Percentiles rank a stretch among this genome's conserved stretches.
Conservation (phyloP, 2,888 invertebrate genomes). For the Scelioninae gen. 2 region DNA sequence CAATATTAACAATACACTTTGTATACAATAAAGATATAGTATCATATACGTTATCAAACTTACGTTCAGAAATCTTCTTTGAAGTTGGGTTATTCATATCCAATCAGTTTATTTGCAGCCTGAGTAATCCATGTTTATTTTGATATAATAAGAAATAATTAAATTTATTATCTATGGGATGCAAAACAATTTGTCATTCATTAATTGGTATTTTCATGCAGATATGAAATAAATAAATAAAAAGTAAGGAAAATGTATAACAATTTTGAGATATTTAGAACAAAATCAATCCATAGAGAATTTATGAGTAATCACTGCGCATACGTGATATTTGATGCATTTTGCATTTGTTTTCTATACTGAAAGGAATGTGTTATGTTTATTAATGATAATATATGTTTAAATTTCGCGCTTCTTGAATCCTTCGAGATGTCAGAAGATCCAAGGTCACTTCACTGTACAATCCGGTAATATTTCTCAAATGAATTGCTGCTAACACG, state of each 20-base stretch:
- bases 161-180: conserved; percentile 18
- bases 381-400: conserved; percentile 47
- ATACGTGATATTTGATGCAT: no score
- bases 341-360: not conserved
- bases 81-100: conserved; percentile 43
- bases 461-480: conserved; percentile 63
- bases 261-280: not conserved
- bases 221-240: not conserved
- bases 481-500: conserved; percentile 53
- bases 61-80: conserved; percentile 46
- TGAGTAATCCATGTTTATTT: conserved; percentile 16
- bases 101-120: conserved; percentile 15
- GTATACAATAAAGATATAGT: no score
- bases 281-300: not conserved
- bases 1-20: no score
- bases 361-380: not conserved
- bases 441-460: conserved; percentile 73
- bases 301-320: not conserved
- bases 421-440: conserved; percentile 68
- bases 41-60: no score
- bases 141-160: not conserved
- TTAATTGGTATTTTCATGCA: not conserved
- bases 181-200: conserved; percentile 1
- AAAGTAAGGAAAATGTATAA: not conserved
- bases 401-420: conserved; percentile 65